Evolutionary conservation across 35 echinoderm and acorn worm species (phyloP).

Genomic region (Diadema setosum): DNA sequence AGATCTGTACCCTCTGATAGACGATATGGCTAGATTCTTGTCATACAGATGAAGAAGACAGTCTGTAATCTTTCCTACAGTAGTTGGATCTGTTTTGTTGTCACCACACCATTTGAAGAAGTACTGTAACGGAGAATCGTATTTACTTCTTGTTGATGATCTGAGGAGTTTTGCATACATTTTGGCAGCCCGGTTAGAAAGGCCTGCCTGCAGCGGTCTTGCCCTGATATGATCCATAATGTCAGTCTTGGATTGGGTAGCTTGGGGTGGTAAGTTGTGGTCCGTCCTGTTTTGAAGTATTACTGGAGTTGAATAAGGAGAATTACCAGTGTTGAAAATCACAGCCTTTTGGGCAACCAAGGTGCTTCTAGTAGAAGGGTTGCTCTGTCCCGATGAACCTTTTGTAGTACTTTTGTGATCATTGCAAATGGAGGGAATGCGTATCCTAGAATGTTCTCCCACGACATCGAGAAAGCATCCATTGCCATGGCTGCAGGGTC

Average conservation of each 20-base stretch:
- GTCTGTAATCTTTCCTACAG: conserved; percentile 35
- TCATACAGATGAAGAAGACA: conserved; percentile 3
- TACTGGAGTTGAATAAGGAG: too few relatives aligned
- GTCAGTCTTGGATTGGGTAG: not conserved
- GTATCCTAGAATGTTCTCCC: too few relatives aligned
- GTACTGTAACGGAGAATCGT: too few relatives aligned
- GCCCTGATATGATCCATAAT: not conserved
- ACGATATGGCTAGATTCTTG: not conserved
- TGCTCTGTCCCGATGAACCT: not conserved
- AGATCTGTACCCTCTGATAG: conserved; percentile 31
- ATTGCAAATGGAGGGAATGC: too few relatives aligned
- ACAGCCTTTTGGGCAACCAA: not conserved
- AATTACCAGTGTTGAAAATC: not conserved
- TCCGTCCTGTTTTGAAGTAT: too few relatives aligned
- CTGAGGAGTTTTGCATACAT: too few relatives aligned
- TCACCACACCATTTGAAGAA: not conserved
- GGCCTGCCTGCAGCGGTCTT: too few relatives aligned
- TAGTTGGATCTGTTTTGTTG: not conserved
- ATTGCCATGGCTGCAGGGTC: too few relatives aligned
- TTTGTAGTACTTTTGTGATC: too few relatives aligned
- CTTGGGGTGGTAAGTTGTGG: not conserved
- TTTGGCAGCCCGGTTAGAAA: too few relatives aligned
- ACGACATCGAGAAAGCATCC: too few relatives aligned
- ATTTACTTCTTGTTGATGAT: too few relatives aligned
- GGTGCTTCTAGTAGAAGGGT: not conserved